Evolutionary conservation across 2,113 vertebrate species (phyloP).

Genomic region (Ammodytes marinus): DNA sequence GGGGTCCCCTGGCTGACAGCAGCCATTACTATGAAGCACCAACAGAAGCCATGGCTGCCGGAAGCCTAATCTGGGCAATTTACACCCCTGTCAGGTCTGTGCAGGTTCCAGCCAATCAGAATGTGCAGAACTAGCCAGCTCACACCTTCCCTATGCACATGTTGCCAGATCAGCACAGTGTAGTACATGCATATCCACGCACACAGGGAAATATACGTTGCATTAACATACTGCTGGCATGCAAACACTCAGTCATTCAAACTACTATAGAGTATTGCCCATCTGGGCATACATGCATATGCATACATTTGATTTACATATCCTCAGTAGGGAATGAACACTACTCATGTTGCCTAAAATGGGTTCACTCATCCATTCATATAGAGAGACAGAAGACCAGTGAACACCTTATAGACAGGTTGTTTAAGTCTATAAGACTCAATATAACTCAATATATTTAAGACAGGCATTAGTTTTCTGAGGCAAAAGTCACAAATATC

Average conservation of each 20-base stretch:
- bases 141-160: conserved; percentile 19
- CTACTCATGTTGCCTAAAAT: conserved; percentile 1
- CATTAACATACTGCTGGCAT: conserved; percentile 10
- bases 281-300: conserved; percentile 37
- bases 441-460: neutral
- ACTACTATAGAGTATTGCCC: neutral
- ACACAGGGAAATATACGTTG: conserved; percentile 1
- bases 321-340: conserved; percentile 8
- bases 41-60: conserved; percentile 55
- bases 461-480: neutral
- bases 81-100: conserved; percentile 65
- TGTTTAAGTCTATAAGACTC: no score
- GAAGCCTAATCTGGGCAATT: conserved; percentile 68
- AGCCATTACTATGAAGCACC: conserved; percentile 49
- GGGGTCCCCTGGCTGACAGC: conserved; percentile 41
- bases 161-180: neutral
- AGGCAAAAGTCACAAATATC: neutral
- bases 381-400: neutral
- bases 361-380: conserved; percentile 5
- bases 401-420: neutral
- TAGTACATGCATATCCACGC: neutral
- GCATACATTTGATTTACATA: conserved; percentile 16
- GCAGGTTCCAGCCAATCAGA: conserved; percentile 49
- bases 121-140: conserved; percentile 13
- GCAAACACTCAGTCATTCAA: conserved; percentile 9